Evolutionary conservation across 37 sponge, comb jelly and placozoan genomes (phyloP).

Genomic region (Aphrocallistes beatrix): DNA sequence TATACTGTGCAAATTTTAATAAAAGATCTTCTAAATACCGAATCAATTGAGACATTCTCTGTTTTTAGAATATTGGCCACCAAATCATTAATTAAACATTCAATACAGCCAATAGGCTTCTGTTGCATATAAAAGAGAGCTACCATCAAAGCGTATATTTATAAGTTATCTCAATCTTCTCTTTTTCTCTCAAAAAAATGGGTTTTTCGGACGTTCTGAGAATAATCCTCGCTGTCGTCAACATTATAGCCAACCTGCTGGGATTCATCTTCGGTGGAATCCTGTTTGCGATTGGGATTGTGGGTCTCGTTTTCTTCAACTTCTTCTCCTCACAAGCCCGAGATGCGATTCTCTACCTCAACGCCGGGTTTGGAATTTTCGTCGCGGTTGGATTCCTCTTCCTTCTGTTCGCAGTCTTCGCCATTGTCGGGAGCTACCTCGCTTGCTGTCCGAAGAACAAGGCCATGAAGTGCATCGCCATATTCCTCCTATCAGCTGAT

Average conservation of each 20-base stretch:
- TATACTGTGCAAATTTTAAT: too few relatives aligned
- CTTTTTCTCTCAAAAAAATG: background rate
- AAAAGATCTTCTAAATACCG: too few relatives aligned
- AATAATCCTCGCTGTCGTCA: background rate
- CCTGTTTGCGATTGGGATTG: background rate
- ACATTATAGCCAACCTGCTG: background rate
- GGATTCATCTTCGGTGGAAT: background rate
- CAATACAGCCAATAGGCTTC: too few relatives aligned
- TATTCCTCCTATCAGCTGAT: background rate
- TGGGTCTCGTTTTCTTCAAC: background rate
- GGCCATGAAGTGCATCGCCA: background rate
- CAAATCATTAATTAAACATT: too few relatives aligned
- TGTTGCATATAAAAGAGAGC: too few relatives aligned
- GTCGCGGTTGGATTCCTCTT: background rate
- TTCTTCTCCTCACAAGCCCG: background rate
- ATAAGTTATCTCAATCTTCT: too few relatives aligned
- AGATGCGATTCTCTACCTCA: background rate
- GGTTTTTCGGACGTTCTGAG: background rate
- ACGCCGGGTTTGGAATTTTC: background rate
- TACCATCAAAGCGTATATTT: too few relatives aligned
- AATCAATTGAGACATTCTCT: too few relatives aligned
- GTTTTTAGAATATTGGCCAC: too few relatives aligned
- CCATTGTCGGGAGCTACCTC: conserved; percentile 2
- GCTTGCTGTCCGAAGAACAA: background rate
- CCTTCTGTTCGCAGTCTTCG: background rate